Conservation (phyloP, 2,797 vertebrate genomes). For the Acipenser ruthenus region DNA sequence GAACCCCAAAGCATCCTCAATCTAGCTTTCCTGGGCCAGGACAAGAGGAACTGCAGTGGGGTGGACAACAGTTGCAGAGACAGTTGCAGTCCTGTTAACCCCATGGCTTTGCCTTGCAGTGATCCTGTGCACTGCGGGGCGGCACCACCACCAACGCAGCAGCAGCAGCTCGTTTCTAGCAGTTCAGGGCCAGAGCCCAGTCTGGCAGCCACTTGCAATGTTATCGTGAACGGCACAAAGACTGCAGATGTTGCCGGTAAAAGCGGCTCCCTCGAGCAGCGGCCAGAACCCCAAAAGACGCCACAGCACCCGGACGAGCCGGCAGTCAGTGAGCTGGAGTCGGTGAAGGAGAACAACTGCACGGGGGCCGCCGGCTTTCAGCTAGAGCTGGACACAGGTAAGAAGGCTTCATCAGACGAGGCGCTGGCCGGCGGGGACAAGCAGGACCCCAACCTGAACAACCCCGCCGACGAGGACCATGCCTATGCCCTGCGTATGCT, state of each 20-base stretch:
- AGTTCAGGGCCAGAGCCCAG: conserved; percentile 57
- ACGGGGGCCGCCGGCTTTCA: conserved; percentile 57
- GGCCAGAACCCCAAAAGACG: conserved; percentile 53
- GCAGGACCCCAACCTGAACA: conserved; percentile 78
- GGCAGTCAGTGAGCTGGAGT: conserved; percentile 78
- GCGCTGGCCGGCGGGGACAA: conserved; percentile 70
- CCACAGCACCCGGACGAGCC: conserved; percentile 51
- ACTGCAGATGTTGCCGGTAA: conserved; percentile 57
- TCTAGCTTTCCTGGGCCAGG: conserved; percentile 54
- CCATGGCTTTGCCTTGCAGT: conserved; percentile 50
- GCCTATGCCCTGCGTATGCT: conserved; percentile 87
- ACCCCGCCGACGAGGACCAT: conserved; percentile 87
- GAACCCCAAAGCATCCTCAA: conserved; percentile 66
- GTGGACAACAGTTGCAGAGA: conserved; percentile 49
- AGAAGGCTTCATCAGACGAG: conserved; percentile 70
- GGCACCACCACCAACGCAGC: conserved; percentile 34
- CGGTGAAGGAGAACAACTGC: conserved; percentile 94
- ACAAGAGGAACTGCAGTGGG: conserved; percentile 61
- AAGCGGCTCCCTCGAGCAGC: conserved; percentile 44
- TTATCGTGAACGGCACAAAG: conserved; percentile 88
- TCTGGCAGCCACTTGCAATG: conserved; percentile 77
- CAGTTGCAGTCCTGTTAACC: conserved; percentile 60
- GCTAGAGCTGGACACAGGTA: conserved; percentile 74
- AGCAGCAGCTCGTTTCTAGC: conserved; percentile 42
- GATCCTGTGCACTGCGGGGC: conserved; percentile 60